Conservation (phyloP, 2,888 invertebrate species). For the Coremacera marginata region DNA sequence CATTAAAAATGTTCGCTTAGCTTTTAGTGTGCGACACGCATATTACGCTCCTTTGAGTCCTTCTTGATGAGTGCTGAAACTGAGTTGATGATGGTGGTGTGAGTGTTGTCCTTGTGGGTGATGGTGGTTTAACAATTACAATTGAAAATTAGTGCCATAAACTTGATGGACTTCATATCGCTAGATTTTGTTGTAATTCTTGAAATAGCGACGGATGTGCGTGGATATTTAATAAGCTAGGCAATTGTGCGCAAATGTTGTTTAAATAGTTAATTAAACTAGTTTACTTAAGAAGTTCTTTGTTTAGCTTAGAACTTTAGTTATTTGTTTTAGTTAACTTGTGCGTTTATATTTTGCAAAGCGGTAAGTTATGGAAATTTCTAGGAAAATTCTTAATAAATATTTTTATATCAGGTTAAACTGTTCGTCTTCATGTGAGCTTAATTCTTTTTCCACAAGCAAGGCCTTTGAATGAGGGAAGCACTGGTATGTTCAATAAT, state of each 20-base stretch:
- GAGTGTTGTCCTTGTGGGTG: background rate
- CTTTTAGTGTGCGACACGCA: slow-evolving; percentile 20
- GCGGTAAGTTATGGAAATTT: too few relatives aligned
- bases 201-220: background rate
- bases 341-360: too few relatives aligned
- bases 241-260: background rate
- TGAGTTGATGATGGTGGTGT: background rate
- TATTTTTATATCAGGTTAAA: too few relatives aligned
- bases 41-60: background rate
- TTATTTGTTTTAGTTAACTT: too few relatives aligned
- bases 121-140: background rate
- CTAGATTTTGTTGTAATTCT: background rate
- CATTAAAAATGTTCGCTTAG: background rate
- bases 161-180: background rate
- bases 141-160: background rate
- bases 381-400: too few relatives aligned
- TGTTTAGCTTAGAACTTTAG: too few relatives aligned
- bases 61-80: too few relatives aligned
- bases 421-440: too few relatives aligned
- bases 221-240: background rate
- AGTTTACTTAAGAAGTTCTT: background rate
- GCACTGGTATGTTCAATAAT: too few relatives aligned
- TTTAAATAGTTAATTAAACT: background rate
- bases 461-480: too few relatives aligned
- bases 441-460: too few relatives aligned